phyloP scores from a whole-genome alignment of 2,888 invertebrate genomes.

The Philaethria dido region DNA sequence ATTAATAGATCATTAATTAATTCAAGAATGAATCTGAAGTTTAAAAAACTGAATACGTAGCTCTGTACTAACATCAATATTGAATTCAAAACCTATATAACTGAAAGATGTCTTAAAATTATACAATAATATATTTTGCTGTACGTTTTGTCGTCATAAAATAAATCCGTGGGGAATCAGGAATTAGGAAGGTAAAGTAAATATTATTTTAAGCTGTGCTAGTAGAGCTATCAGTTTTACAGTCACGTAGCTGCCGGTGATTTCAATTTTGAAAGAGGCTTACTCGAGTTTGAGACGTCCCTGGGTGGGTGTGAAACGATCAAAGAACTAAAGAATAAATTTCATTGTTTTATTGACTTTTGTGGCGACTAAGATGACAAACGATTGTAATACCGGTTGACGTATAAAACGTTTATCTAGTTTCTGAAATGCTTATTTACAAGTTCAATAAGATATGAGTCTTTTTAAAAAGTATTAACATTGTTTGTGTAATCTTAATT shows the following conservation, averaged over 20 bases:
- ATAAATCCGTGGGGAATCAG: conserved; percentile 53
- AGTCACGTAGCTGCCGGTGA: conserved; percentile 73
- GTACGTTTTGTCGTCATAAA: conserved; percentile 72
- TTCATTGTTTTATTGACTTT: conserved; percentile 21
- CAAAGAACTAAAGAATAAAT: conserved; percentile 27
- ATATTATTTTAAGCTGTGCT: conserved; percentile 72
- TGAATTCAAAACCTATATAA: neutral
- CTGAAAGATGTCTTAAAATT: neutral
- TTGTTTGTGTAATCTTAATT: no score
- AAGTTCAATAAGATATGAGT: neutral
- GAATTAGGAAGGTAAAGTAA: conserved; percentile 67
- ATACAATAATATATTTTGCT: conserved; percentile 31
- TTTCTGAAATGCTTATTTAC: neutral
- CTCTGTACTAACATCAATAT: no score
- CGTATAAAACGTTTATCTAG: neutral
- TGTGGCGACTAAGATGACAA: conserved; percentile 8
- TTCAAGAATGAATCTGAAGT: no score
- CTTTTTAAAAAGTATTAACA: neutral
- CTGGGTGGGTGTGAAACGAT: conserved; percentile 31
- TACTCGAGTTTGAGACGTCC: conserved; percentile 57
- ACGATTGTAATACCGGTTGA: neutral
- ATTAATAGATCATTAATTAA: no score
- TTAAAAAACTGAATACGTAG: no score
- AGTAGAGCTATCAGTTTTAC: conserved; percentile 67
- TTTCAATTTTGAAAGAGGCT: conserved; percentile 71